Conservation (phyloP, 2,888 invertebrate genomes). For the Apodemia mormo region DNA sequence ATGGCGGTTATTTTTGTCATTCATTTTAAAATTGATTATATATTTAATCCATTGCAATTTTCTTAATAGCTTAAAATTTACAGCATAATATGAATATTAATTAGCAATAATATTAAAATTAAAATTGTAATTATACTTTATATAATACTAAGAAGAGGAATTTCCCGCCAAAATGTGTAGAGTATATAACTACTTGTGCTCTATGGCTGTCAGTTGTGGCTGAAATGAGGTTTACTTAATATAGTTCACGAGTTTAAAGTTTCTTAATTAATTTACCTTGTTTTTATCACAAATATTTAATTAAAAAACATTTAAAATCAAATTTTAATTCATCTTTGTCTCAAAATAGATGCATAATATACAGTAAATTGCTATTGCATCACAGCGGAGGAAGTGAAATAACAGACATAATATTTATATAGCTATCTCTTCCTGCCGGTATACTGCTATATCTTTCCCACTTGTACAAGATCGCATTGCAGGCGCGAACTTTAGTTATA, state of each 20-base stretch:
- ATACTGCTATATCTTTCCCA: slow-evolving; percentile 67
- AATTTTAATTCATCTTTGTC: slow-evolving; percentile 67
- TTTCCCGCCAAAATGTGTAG: not conserved
- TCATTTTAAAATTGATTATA: not conserved
- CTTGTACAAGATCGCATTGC: slow-evolving; percentile 53
- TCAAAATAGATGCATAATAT: slow-evolving; percentile 64
- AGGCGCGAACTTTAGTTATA: slow-evolving; percentile 50
- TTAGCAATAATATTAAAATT: no score
- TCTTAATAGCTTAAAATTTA: not conserved
- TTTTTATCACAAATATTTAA: slow-evolving; percentile 16
- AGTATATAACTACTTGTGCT: not conserved
- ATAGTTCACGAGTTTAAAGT: not conserved
- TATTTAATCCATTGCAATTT: not conserved
- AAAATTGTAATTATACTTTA: no score
- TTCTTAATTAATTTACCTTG: not conserved
- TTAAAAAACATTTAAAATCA: slow-evolving; percentile 37
- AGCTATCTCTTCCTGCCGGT: slow-evolving; percentile 61
- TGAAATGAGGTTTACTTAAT: not conserved
- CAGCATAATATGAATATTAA: no score
- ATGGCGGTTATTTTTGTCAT: slow-evolving; percentile 54
- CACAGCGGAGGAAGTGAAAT: slow-evolving; percentile 80
- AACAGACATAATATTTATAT: slow-evolving; percentile 80
- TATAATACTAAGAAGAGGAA: not conserved
- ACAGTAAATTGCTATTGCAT: slow-evolving; percentile 77
- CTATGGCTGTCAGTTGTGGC: not conserved